Evolutionary conservation across 2,113 vertebrate genomes (phyloP), one percentile per base, ranked within the genome.

Genomic region (Dicrurus megarhynchus): DNA sequence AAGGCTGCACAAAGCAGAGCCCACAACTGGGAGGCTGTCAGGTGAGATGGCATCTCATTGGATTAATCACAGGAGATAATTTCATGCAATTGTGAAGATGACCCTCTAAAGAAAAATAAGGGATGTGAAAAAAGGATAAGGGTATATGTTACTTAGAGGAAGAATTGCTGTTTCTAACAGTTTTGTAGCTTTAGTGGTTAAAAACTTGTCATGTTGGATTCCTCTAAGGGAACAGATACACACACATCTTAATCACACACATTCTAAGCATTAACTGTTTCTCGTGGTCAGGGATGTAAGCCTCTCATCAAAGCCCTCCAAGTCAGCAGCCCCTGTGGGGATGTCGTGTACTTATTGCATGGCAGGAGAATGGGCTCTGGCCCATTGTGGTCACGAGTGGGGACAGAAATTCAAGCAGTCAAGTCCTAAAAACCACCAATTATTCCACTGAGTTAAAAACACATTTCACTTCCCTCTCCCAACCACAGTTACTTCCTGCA

Each of bases 311-410:
- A 14, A 69, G 30, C 55, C 47, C 24, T 14, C 41, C 50, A 4
- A 0, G 8, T 0, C 1, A 65, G 16, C 50, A 44, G 47, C n/a
- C 47, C 67, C 17, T 6, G 16, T 15, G 26, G 6, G 5, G 2
- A 39, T 4, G 10, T 1, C 5, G 32, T 3, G 3, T 1, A 20
- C 12, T 42, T 10, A 12, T 1, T 24, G 46, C 32, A 5, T 4
- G 10, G 63, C 4, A 23, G 27, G 28, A 30, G 5, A 37, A 32
- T 0, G 4, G n/a, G 32, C 33, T 59, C 39, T 26, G 33, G 22
- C 52, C 74, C 7, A 44, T n/a, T n/a, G 27, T 6, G 39, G 44
- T n/a, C 52, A 46, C 1, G 0, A 74, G 52, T 6, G 2, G 21
- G n/a, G 46, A 61, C 16, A 75, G 17, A n/a, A 60, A 64, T 47